These are phyloP conservation scores for Brenthis hecate DNA, from an alignment of 2,888 invertebrate genomes.

Conservation along the genomic window DNA sequence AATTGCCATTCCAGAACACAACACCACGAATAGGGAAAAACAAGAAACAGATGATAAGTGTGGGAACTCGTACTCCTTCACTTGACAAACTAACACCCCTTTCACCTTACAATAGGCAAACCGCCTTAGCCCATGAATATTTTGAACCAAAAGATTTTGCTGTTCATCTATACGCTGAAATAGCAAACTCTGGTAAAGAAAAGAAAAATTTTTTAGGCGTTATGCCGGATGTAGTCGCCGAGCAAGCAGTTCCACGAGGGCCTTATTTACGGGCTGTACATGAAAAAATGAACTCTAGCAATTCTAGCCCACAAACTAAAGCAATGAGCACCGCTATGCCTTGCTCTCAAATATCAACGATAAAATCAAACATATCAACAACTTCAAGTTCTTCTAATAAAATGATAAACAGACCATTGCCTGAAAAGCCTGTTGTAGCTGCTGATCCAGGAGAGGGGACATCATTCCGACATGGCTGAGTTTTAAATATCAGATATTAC, in stretches of 20 bases:
- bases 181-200: conserved; percentile 75
- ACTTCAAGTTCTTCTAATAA: conserved; percentile 74
- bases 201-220: conserved; percentile 57
- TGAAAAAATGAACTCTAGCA: conserved; percentile 72
- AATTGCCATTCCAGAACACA: conserved; percentile 80
- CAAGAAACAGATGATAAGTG: conserved; percentile 73
- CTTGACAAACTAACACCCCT: conserved; percentile 80
- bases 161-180: conserved; percentile 84
- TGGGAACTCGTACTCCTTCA: conserved; percentile 83
- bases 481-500: conserved; percentile 17
- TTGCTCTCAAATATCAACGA: conserved; percentile 54
- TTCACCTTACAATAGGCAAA: conserved; percentile 72
- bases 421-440: conserved; percentile 80
- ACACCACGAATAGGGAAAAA: conserved; percentile 65
- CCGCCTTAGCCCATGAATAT: conserved; percentile 73
- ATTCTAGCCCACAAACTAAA: conserved; percentile 48
- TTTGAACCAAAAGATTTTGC: conserved; percentile 80
- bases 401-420: conserved; percentile 87
- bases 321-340: conserved; percentile 47
- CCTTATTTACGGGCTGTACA: conserved; percentile 84
- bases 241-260: conserved; percentile 74
- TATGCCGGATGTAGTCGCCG: conserved; percentile 74
- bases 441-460: conserved; percentile 68
- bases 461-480: conserved; percentile 62
- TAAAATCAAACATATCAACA: conserved; percentile 58